A percentile compares a stretch with the other conserved stretches of the same genome.
Evolutionary conservation across 1,140 invertebrate species (phyloP).

Genomic region (Choristoneura fumiferana): DNA sequence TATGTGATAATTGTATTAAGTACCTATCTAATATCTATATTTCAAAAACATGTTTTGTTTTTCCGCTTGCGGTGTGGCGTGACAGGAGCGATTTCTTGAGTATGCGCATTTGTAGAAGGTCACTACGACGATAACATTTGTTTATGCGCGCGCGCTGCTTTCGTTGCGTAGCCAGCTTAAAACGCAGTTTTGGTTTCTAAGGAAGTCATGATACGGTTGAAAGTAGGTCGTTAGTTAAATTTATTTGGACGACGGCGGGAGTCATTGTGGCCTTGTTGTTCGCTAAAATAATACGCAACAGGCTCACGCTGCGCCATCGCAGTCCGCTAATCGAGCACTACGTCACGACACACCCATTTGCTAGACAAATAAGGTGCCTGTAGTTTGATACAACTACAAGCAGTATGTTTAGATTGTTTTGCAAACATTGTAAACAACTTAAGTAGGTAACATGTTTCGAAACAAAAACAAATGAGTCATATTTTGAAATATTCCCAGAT

Average conservation of each 20-base stretch:
- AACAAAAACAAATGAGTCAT: no score
- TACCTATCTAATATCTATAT: conserved; percentile 19
- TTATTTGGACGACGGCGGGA: conserved; percentile 29
- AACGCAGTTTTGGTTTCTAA: conserved; percentile 31
- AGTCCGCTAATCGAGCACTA: conserved; percentile 46
- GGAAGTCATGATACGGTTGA: conserved; percentile 34
- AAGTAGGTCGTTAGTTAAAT: conserved; percentile 37
- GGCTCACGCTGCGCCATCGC: conserved; percentile 38
- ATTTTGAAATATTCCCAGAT: no score
- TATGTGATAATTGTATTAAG: conserved; percentile 1
- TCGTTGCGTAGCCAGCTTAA: conserved; percentile 20
- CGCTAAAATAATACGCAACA: conserved; percentile 67
- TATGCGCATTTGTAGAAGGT: conserved; percentile 43
- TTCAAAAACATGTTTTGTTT: conserved; percentile 32
- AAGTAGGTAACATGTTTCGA: no score
- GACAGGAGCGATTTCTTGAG: conserved; percentile 18
- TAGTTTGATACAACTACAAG: conserved; percentile 29
- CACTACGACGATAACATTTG: conserved; percentile 42
- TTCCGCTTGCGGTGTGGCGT: conserved; percentile 15
- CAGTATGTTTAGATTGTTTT: conserved; percentile 12
- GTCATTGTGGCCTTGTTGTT: conserved; percentile 57
- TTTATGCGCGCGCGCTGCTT: conserved; percentile 32
- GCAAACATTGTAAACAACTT: conserved; percentile 4
- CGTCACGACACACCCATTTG: conserved; percentile 73
- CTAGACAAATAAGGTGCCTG: conserved; percentile 57